Base-by-base conservation (phyloP, 2,797 vertebrate species). In the Sphaeramia orbicularis region DNA sequence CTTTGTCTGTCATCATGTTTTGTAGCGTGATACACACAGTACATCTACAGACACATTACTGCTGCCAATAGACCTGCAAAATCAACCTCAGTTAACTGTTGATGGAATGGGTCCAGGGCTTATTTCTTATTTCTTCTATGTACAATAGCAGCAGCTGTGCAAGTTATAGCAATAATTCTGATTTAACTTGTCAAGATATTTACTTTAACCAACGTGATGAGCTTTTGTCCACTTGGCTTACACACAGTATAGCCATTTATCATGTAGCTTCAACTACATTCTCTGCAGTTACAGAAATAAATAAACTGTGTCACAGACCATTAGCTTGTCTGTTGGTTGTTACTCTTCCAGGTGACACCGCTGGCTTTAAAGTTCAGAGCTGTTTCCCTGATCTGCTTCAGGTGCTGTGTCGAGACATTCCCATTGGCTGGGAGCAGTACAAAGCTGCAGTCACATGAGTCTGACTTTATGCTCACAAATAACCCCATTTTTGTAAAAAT, bases 341-440 rank as follows among this genome's bases (percentile, higher is more conserved):
- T 65, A 7, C 45, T 70, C 54, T 52, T 76, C 32, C 16, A 38
- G 24, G 53, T 78, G 71, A 53, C 43, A 69, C 19, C 12, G 42
- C 27, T 64, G 63, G 55, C 63, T 72, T 67, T 72, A 76, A 86
- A 84, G 76, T 66, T 85, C 74, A 82, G 16, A 18, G 65, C 56
- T 48, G 62, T 74, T 66, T 55, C 40, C 14, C 24, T 62, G 69
- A 56, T 71, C 58, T 44, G 59, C 67, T 64, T 55, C 51, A 49
- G 60, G 48, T 72, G 13, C 57, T 41, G 44, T 54, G 41, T 68
- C 49, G 21, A 54, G 70, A 14, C 30, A 13, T 35, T 53, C 45
- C 42, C 35, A 42, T 16, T 15, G 48, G 36, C 40, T 7, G 50
- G 67, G 45, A 36, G 19, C 18, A 42, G 30, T 58, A 36, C 16